Percentiles rank a stretch among this genome's conserved stretches.
These are phyloP conservation scores for Pygoscelis adeliae DNA, from an alignment of 2,113 vertebrate species.

Conservation along the genomic window DNA sequence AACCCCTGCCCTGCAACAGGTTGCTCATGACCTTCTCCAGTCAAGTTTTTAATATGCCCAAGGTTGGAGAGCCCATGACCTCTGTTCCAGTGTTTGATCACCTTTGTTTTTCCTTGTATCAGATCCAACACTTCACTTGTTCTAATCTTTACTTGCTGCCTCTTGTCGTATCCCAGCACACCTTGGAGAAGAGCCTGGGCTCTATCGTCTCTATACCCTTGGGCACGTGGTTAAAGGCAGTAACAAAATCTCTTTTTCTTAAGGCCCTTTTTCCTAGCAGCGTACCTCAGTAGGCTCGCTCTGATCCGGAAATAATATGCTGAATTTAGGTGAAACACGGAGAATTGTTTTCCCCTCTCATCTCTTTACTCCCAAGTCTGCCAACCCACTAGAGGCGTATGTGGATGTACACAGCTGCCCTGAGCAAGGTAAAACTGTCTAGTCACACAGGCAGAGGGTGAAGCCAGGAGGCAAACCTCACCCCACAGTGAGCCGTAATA, in stretches of 20 bases:
- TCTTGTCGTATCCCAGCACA: background rate
- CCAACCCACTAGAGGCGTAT: background rate
- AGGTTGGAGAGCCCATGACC: background rate
- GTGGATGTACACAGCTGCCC: background rate
- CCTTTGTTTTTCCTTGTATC: background rate
- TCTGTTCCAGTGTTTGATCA: background rate
- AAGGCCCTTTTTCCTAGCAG: background rate
- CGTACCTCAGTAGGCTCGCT: rapidly evolving
- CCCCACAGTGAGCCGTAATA: background rate
- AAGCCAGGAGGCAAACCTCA: background rate
- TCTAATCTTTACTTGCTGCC: background rate
- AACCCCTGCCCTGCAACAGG: background rate
- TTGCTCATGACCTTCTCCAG: background rate
- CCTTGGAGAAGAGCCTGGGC: background rate
- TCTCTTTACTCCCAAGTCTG: background rate
- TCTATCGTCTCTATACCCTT: background rate
- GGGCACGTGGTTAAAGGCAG: background rate
- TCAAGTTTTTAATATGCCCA: background rate
- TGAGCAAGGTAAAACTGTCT: background rate
- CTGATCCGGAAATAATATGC: background rate
- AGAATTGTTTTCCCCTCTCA: background rate
- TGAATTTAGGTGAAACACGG: background rate
- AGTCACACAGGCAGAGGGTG: background rate
- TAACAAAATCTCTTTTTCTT: background rate
- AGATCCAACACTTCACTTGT: background rate